phyloP scores from a whole-genome alignment of 1,140 invertebrate genomes.

The Pogonomyrmex californicus region DNA sequence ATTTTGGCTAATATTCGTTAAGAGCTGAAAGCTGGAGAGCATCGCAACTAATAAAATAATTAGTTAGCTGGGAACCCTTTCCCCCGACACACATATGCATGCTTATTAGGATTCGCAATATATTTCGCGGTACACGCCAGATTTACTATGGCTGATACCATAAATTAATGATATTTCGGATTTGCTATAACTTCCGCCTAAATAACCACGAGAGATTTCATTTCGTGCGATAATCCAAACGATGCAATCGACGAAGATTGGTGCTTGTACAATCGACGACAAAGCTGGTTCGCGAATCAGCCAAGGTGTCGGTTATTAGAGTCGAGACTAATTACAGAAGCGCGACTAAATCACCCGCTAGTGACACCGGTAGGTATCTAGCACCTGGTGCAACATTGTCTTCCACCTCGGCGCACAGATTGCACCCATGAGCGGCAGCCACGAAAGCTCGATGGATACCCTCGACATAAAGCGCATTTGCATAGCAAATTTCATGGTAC shows the following conservation, averaged over 20 bases:
- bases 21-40: conserved; percentile 34
- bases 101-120: conserved; percentile 33
- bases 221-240: conserved; percentile 2
- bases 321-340: conserved; percentile 35
- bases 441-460: neutral
- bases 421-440: conserved; percentile 24
- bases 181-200: neutral
- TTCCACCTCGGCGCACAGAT: conserved; percentile 23
- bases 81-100: neutral
- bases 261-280: neutral
- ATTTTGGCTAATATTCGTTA: conserved; percentile 44
- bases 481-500: conserved; percentile 13
- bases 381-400: conserved; percentile 36
- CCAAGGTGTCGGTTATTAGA: conserved; percentile 25
- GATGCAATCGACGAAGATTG: conserved; percentile 4
- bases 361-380: conserved; percentile 28
- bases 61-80: conserved; percentile 14
- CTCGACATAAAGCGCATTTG: conserved; percentile 35
- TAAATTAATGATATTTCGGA: conserved; percentile 43
- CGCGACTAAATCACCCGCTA: conserved; percentile 37
- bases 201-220: conserved; percentile 26
- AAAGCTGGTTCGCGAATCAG: neutral
- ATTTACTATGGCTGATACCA: neutral
- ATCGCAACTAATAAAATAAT: conserved; percentile 50
- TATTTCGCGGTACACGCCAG: conserved; percentile 11